Base-by-base conservation (phyloP, 2,888 invertebrate genomes). In the Argynnis bischoffii region DNA sequence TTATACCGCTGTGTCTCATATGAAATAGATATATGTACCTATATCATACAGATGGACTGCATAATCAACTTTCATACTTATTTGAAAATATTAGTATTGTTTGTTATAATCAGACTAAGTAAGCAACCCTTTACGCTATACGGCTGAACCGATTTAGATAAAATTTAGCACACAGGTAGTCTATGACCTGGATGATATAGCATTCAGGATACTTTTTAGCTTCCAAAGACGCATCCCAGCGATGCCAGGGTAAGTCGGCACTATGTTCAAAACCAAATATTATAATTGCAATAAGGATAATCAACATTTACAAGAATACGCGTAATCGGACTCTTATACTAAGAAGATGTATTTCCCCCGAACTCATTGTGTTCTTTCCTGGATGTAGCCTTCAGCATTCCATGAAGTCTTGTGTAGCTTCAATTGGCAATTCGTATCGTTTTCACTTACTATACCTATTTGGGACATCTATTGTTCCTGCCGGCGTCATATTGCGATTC, bases 401-500 rank as follows among this genome's bases (percentile, higher is more conserved):
- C 78, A 72, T 81, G 86, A 83, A 83, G 70, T 70, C 73, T 77
- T 79, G 77, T 78, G 79, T 75, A 71, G 78, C 74, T 72, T 72
- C 78, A 76, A 79, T 78, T 78, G 77, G 78, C 80, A 81, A 74
- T 67, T 77, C 80, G 82, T 86, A 81, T 88, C 83, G 74, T 82
- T 81, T 86, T 85, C 82, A 80, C 77, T 77, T 64, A 73, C 74
- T 75, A 75, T 79, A 79, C 79, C 80, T 80, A 80, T 82, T 81
- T 81, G 79, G 80, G 81, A 78, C 80, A 81, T 79, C 83, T 83
- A 85, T 85, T 88, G 86, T 87, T 86, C 76, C 78, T 64, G 41
- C 74, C 74, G 75, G 81, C 74, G 72, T 86, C 82, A 77, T 66
- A 78, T 86, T 84, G 81, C 82, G 76, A 77, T 80, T 76, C 81